phyloP scores from a whole-genome alignment of 2,888 invertebrate genomes.

The Drosophila neotestacea region DNA sequence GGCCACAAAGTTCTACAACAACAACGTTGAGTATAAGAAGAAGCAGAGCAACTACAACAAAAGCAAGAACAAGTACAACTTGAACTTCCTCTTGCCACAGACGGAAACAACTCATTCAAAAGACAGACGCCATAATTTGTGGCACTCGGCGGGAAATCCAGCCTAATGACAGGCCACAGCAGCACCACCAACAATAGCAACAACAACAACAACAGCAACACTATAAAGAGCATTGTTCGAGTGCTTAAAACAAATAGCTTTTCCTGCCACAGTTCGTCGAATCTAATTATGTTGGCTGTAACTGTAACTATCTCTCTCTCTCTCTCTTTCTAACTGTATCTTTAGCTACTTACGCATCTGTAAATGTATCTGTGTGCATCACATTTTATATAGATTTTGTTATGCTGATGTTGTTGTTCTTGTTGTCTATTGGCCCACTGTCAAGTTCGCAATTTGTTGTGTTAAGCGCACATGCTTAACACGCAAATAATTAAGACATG shows the following conservation, averaged over 20 bases:
- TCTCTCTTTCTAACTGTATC: conserved; percentile 2
- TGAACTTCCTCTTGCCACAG: neutral
- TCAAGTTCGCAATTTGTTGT: conserved; percentile 58
- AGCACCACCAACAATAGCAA: conserved; percentile 7
- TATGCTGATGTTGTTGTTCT: neutral
- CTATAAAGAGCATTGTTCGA: conserved; percentile 23
- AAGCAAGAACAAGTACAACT: neutral
- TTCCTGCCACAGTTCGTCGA: conserved; percentile 49
- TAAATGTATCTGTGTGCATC: conserved; percentile 11
- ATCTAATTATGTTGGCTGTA: conserved; percentile 53
- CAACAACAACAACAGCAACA: neutral
- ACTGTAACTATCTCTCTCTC: conserved; percentile 2
- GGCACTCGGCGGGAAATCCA: conserved; percentile 37
- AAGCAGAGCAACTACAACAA: neutral
- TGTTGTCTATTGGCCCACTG: conserved; percentile 34
- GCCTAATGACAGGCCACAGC: conserved; percentile 55
- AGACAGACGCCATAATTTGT: conserved; percentile 66
- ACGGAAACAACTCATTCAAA: conserved; percentile 56
- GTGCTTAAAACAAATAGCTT: conserved; percentile 63
- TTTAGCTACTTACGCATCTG: conserved; percentile 3
- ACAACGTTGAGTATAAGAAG: neutral
- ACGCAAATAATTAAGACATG: conserved; percentile 68
- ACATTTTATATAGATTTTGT: conserved; percentile 4
- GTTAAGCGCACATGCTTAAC: conserved; percentile 65
- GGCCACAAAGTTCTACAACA: conserved; percentile 31